Evolutionary conservation across 2,113 vertebrate genomes (phyloP), one percentile per base, ranked within the genome.

Genomic region (Danio rerio): DNA sequence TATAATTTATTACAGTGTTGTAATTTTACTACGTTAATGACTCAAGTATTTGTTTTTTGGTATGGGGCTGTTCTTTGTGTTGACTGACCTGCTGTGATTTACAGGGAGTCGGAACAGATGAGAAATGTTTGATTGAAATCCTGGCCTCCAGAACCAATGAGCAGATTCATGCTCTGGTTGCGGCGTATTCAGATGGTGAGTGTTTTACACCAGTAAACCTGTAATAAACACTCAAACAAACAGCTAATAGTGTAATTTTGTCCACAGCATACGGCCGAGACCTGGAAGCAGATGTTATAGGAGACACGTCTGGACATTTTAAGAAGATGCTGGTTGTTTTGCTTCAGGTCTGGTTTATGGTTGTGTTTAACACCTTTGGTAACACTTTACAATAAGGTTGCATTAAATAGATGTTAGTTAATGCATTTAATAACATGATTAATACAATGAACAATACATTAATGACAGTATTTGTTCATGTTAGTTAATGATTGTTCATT

Each of bases 241-340:
- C 31, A 31, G 15, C 9, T 52, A 16, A 21, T 8, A 1, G 50
- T 65, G 68, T 50, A 7, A 55, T 9, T 76, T 9, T 20, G 0
- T 81, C 58, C 66, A 13, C 89, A 99, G 98, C 95, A 13, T 99
- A 98, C 0, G 94, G 92, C 58, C 92, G 92, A 12, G 95, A 98
- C 83, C 90, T 99, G 50, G 98, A 99, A 88, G 92, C 95, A 40
- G 96, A 96, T 11, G 2, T 99, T 0, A 81, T 94, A 0, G 90
- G 87, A 1, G 98, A 99, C 83, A 99, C 97, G 0, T 96, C 96
- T 0, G 97, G 97, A 65, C 98, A 99, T 87, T 99, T 99, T 90
- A 97, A 96, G 92, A 99, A 99, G 93, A 99, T 98, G 97, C 93
- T 99, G 0, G 68, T 99, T 9, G 98, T 98, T 87, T 92, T 99